Conservation (phyloP, 1,140 invertebrate genomes). For the Sweltsa coloradensis region DNA sequence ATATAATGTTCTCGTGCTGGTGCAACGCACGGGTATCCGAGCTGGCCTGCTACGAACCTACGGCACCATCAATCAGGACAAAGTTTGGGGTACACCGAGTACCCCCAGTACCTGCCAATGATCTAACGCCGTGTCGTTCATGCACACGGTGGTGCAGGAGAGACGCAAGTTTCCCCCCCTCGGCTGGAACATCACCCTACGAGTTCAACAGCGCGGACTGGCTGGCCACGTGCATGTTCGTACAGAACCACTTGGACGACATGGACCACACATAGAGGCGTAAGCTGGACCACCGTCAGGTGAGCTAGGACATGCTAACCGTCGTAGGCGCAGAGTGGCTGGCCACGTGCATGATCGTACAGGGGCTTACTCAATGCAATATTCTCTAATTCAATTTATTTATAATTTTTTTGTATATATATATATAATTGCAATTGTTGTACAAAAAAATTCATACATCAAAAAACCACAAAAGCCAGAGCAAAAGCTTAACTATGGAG, state of each 20-base stretch:
- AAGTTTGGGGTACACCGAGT: constrained; percentile 77
- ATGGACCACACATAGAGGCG: constrained; percentile 63
- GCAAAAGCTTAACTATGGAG: no score
- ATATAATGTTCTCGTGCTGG: no score
- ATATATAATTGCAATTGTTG: no score
- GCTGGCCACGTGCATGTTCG: constrained; percentile 78
- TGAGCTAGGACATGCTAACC: no score
- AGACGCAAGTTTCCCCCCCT: constrained; percentile 80
- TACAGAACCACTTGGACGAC: constrained; percentile 85
- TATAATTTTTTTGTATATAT: no score
- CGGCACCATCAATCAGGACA: constrained; percentile 67
- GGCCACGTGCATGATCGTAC: no score
- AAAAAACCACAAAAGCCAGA: no score
- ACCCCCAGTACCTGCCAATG: constrained; percentile 67
- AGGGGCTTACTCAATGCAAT: no score
- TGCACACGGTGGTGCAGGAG: constrained; percentile 79
- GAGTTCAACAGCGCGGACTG: constrained; percentile 88
- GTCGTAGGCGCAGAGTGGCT: no score
- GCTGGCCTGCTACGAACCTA: constrained; percentile 78
- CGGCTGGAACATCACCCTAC: constrained; percentile 88
- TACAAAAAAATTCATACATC: no score
- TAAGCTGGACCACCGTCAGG: constrained; percentile 72
- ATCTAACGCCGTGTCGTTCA: constrained; percentile 80
- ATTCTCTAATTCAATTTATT: no score
- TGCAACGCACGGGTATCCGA: constrained; percentile 38